phyloP scores from a whole-genome alignment of 2,113 vertebrate species.

The Halichoeres trimaculatus region DNA sequence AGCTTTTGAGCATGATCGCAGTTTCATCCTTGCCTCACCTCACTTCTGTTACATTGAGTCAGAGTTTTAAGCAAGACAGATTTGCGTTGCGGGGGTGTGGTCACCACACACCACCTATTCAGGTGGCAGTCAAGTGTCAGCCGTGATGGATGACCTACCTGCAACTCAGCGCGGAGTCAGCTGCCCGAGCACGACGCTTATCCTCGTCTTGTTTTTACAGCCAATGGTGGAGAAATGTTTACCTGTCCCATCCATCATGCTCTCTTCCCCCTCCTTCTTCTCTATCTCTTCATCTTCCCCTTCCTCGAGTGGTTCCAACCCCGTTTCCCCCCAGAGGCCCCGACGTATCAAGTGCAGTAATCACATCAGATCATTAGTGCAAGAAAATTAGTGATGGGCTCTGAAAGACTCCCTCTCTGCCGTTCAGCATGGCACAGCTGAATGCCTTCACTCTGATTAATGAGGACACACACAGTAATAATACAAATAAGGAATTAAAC shows the following conservation, averaged over 20 bases:
- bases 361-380: slow-evolving; percentile 61
- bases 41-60: slow-evolving; percentile 40
- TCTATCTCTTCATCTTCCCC: slow-evolving; percentile 28
- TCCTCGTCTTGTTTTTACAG: slow-evolving; percentile 66
- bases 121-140: slow-evolving; percentile 67
- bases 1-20: slow-evolving; percentile 5
- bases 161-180: slow-evolving; percentile 10
- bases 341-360: slow-evolving; percentile 49
- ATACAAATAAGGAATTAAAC: slow-evolving; percentile 77
- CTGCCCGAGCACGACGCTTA: not conserved
- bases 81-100: slow-evolving; percentile 45
- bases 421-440: slow-evolving; percentile 66
- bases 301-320: slow-evolving; percentile 42
- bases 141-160: slow-evolving; percentile 66
- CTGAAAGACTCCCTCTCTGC: slow-evolving; percentile 37
- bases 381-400: slow-evolving; percentile 47
- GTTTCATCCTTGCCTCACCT: slow-evolving; percentile 22
- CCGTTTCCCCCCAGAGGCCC: slow-evolving; percentile 40
- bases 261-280: slow-evolving; percentile 18
- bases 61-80: slow-evolving; percentile 46
- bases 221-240: slow-evolving; percentile 69
- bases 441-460: slow-evolving; percentile 81
- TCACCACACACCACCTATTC: slow-evolving; percentile 55
- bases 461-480: slow-evolving; percentile 77
- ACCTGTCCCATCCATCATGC: slow-evolving; percentile 77